Evolutionary conservation across 2,888 invertebrate genomes (phyloP).

Genomic region (Tuberolachnus salignus): DNA sequence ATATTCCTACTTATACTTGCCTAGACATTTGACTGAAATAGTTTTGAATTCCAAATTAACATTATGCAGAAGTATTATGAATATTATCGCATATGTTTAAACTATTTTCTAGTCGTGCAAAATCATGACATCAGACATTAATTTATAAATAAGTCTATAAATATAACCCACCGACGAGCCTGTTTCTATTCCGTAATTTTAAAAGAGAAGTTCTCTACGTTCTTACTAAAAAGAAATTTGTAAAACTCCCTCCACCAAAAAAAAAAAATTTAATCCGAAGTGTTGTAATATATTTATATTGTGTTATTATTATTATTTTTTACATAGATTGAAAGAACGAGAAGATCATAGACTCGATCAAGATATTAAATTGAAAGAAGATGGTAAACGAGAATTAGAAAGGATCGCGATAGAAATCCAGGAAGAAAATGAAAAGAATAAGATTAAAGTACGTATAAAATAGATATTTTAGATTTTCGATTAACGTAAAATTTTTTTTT

Average conservation of each 20-base stretch:
- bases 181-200: not conserved
- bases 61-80: too few species aligned
- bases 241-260: not conserved
- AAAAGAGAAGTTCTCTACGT: not conserved
- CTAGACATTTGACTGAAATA: too few species aligned
- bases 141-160: too few species aligned
- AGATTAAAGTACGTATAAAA: slow-evolving; percentile 4
- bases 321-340: slow-evolving; percentile 22
- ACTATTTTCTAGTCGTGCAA: too few species aligned
- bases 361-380: not conserved
- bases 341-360: not conserved
- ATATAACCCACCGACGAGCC: too few species aligned
- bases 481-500: not conserved
- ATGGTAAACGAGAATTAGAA: slow-evolving; percentile 27
- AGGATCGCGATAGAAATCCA: slow-evolving; percentile 20
- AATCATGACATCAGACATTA: too few species aligned
- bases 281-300: not conserved
- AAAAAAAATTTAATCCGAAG: not conserved
- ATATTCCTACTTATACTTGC: too few species aligned
- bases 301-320: not conserved
- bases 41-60: too few species aligned
- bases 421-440: slow-evolving; percentile 5
- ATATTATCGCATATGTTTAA: too few species aligned
- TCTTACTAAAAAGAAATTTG: too few species aligned
- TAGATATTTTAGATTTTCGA: not conserved